Conservation (phyloP, 2,113 vertebrate species). For the Phyllostomus hastatus region DNA sequence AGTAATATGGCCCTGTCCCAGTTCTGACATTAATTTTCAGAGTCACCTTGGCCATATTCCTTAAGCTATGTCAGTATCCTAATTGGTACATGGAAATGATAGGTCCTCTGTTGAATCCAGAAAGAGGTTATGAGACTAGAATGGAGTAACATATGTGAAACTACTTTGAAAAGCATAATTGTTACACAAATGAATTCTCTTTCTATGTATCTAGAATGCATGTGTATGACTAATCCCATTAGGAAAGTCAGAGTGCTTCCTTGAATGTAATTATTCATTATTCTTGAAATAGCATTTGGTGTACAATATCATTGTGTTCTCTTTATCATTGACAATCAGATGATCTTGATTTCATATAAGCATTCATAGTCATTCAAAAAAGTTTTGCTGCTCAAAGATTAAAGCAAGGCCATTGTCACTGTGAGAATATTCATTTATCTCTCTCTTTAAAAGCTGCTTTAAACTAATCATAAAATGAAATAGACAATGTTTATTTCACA, state of each 20-base stretch:
- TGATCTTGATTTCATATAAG: conserved; percentile 11
- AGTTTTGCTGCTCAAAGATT: not conserved
- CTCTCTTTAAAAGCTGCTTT: conserved; percentile 11
- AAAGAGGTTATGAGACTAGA: not conserved
- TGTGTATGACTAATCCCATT: conserved; percentile 33
- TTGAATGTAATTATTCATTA: conserved; percentile 30
- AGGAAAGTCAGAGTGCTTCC: not conserved
- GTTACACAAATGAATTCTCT: conserved; percentile 3
- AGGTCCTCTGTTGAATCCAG: not conserved
- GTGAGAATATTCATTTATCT: conserved; percentile 1
- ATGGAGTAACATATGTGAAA: not conserved
- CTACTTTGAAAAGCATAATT: not conserved
- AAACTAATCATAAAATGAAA: conserved; percentile 11
- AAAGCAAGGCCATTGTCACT: not conserved
- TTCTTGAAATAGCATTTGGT: conserved; percentile 7
- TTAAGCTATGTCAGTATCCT: not conserved
- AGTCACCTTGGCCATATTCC: not conserved
- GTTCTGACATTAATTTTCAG: not conserved
- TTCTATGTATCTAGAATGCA: not conserved
- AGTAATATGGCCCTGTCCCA: not conserved
- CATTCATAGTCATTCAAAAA: not conserved
- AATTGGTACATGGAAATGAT: not conserved
- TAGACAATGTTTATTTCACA: not conserved
- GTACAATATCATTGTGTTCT: not conserved
- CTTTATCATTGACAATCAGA: not conserved